A percentile compares a stretch with the other conserved stretches of the same genome.
These are phyloP conservation scores for Brachycybe producta DNA, from an alignment of 2,888 invertebrate genomes.

Conservation along the genomic window DNA sequence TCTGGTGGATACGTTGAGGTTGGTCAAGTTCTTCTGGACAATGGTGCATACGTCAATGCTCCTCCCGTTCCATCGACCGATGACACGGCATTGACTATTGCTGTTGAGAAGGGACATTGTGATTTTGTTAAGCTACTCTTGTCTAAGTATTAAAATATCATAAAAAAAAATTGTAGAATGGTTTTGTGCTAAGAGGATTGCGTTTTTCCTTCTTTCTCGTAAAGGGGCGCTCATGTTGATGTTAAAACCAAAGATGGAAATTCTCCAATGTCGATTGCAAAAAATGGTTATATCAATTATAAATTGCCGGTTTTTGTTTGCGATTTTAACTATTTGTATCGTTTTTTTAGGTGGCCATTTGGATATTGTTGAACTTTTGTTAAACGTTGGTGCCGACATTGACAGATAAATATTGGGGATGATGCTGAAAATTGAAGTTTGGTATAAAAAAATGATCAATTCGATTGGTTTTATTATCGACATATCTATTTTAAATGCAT, in stretches of 20 bases:
- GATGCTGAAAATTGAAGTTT: too few relatives aligned
- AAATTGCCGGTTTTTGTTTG: neutral
- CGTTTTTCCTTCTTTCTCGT: neutral
- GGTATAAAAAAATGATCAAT: too few relatives aligned
- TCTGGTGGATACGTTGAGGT: constrained; percentile 99
- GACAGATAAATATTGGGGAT: too few relatives aligned
- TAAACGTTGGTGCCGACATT: constrained; percentile 80
- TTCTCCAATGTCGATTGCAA: constrained; percentile 94
- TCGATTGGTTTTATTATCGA: too few relatives aligned
- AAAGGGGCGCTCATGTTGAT: constrained; percentile 76
- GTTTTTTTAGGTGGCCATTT: constrained; percentile 68
- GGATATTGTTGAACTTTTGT: constrained; percentile 87
- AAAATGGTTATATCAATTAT: constrained; percentile 46
- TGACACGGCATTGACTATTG: constrained; percentile 96
- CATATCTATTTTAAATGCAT: too few relatives aligned
- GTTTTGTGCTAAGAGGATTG: neutral
- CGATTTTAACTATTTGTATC: constrained; percentile 1
- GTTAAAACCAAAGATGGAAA: constrained; percentile 99
- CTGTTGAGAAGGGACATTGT: constrained; percentile 98
- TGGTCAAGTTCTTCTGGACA: constrained; percentile 84
- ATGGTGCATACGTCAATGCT: constrained; percentile 97
- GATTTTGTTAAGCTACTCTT: constrained; percentile 49
- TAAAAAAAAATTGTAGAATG: neutral
- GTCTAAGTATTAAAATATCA: constrained; percentile 22
- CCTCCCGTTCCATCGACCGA: constrained; percentile 94